Evolutionary conservation across 2,888 invertebrate species (phyloP).

Genomic region (Lithophane semibrunnea): DNA sequence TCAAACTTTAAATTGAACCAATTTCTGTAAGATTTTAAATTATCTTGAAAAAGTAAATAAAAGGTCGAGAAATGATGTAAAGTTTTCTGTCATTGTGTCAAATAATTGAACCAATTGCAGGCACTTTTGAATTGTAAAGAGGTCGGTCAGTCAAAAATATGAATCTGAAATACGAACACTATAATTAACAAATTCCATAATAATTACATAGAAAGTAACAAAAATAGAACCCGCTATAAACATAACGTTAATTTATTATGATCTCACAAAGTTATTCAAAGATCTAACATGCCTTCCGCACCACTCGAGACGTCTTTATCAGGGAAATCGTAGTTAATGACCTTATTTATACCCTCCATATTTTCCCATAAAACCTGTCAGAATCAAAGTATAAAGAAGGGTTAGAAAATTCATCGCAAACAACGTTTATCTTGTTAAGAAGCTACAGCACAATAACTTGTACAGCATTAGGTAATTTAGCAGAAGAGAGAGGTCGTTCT

Average conservation of each 20-base stretch:
- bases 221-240: too few relatives aligned
- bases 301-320: neutral
- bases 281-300: neutral
- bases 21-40: too few relatives aligned
- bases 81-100: too few relatives aligned
- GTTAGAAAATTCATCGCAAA: constrained; percentile 25
- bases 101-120: too few relatives aligned
- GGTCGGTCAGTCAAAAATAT: too few relatives aligned
- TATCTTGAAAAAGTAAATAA: too few relatives aligned
- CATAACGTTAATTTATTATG: neutral
- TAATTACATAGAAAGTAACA: neutral
- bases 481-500: constrained; percentile 1
- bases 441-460: constrained; percentile 24
- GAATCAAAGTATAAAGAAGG: constrained; percentile 11
- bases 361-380: constrained; percentile 8
- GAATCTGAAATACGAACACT: too few relatives aligned
- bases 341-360: constrained; percentile 20
- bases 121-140: too few relatives aligned
- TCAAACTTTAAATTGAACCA: too few relatives aligned
- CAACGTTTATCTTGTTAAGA: constrained; percentile 42
- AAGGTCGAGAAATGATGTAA: too few relatives aligned
- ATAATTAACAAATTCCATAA: neutral
- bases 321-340: constrained; percentile 15
- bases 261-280: neutral
- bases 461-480: constrained; percentile 38